Conservation (phyloP, 1,140 invertebrate species). For the Sinella curviseta region DNA sequence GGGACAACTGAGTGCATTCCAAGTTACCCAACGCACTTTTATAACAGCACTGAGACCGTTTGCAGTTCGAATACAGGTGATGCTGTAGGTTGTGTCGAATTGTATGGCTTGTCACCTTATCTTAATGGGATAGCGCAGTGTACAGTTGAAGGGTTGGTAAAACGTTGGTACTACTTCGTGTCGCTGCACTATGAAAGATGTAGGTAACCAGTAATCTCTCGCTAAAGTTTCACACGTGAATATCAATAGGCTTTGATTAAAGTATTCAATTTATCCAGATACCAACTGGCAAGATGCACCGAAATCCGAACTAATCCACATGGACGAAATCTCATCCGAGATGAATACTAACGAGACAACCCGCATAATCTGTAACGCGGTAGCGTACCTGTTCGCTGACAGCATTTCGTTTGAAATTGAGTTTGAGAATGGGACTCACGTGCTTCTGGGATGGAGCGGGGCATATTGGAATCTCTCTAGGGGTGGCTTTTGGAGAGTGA, state of each 20-base stretch:
- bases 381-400: constrained; percentile 1
- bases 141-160: not conserved
- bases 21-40: not conserved
- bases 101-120: not conserved
- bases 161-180: not conserved
- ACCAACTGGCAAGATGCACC: not conserved
- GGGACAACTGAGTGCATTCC: not conserved
- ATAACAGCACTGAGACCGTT: not conserved
- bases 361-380: not conserved
- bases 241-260: no score
- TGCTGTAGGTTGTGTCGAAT: not conserved
- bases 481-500: no score
- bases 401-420: constrained; percentile 8
- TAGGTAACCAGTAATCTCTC: no score
- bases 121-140: not conserved
- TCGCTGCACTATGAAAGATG: no score
- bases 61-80: not conserved
- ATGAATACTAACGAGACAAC: not conserved
- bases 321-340: not conserved
- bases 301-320: not conserved
- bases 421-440: not conserved
- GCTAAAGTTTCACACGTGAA: no score
- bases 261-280: no score
- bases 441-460: not conserved
- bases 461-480: not conserved